Base-by-base conservation (phyloP, 2,113 vertebrate genomes). In the Mus spicilegus region DNA sequence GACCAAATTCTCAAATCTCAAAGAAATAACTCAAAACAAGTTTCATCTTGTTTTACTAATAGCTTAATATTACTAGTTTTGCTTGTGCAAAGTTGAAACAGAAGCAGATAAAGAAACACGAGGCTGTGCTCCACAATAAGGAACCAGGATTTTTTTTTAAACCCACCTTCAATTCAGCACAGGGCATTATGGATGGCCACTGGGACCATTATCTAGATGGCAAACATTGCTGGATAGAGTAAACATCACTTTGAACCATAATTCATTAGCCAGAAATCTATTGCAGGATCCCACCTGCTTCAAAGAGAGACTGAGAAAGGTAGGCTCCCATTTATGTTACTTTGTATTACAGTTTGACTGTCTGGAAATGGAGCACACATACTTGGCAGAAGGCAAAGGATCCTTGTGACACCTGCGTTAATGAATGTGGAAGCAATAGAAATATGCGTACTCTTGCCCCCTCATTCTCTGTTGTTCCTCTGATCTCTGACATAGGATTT, bases 11-110 rank as follows among this genome's bases (percentile, higher is more conserved):
- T 20, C 12, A 73, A 56, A 70, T 90, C 49, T 87, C 67, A 85
- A 67, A 76, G 70, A n/a, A 78, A 8, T 69, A 75, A 54, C 26
- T n/a, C 11, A 30, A 67, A 11, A 80, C 78, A 33, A 69, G 13
- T 90, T 91, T 93, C 28, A 13, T 51, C 85, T 67, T 33, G 46
- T 67, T 82, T 84, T 84, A 33, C 10, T 39, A 17, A 76, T 92
- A 28, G 46, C 42, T 69, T 80, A 87, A 69, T 78, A 36, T 16
- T 49, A n/a, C 69, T 89, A 20, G 39, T 39, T 56, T 72, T 90
- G 26, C 11, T 89, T 19, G 46, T 17, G 54, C 20, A 28, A 84
- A 33, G 9, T 61, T 20, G 5, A 77, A 33, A 42, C 17, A 88
- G 13, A 61, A 51, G 33, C 42, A 67, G 22, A 54, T 4, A 13